Percentiles rank a stretch among this genome's conserved stretches.
Conservation (phyloP, 1,140 invertebrate genomes). For the Ceratitis capitata region DNA sequence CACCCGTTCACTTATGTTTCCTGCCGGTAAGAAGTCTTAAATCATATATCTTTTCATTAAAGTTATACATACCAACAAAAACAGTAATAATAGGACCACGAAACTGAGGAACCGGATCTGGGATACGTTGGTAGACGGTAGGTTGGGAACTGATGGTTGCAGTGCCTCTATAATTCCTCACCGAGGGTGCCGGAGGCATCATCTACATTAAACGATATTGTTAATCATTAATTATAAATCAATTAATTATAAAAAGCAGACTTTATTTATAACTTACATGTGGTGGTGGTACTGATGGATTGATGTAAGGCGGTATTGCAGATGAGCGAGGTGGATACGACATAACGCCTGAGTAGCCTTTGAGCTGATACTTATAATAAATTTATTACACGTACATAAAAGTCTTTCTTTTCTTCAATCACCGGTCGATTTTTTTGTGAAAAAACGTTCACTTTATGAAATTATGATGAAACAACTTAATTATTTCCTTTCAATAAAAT, state of each 20-base stretch:
- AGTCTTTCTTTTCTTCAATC: neutral
- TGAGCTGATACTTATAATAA: neutral
- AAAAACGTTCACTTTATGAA: neutral
- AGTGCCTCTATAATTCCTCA: conserved; percentile 63
- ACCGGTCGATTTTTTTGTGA: neutral
- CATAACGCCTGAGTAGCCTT: conserved; percentile 48
- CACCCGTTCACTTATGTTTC: conserved; percentile 96
- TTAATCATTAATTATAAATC: conserved; percentile 50
- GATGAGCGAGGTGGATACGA: conserved; percentile 67
- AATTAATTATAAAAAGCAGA: neutral
- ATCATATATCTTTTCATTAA: neutral
- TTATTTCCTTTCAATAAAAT: neutral
- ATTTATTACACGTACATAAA: neutral
- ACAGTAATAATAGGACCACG: conserved; percentile 93
- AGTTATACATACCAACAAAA: conserved; percentile 77
- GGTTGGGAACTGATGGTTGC: conserved; percentile 63
- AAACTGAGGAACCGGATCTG: conserved; percentile 60
- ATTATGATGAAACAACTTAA: neutral
- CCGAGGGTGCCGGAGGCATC: conserved; percentile 65
- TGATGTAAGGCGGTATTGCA: conserved; percentile 70
- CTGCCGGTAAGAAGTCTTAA: conserved; percentile 65
- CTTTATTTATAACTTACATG: conserved; percentile 52
- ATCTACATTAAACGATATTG: too few relatives aligned
- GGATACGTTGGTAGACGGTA: conserved; percentile 60
- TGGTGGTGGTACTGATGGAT: conserved; percentile 68